phyloP scores from a whole-genome alignment of 2,888 invertebrate genomes.

The Xylota segnis region DNA sequence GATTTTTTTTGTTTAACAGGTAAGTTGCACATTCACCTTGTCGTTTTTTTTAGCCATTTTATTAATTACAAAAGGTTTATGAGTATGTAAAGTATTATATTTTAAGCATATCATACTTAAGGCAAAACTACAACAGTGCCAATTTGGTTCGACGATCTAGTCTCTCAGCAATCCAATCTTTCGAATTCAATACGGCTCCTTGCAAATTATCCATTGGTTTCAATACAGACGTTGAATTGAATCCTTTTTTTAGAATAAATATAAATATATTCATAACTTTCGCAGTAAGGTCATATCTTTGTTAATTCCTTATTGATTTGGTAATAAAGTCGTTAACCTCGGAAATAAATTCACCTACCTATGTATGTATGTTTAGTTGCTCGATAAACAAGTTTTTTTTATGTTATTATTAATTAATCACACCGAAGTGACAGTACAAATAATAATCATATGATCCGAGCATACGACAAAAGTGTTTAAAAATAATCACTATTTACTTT shows the following conservation, averaged over 20 bases:
- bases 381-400: background rate
- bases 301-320: background rate
- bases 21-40: no score
- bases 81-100: no score
- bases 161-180: no score
- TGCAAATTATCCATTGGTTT: no score
- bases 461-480: background rate
- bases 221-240: no score
- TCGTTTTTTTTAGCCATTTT: no score
- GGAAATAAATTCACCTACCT: background rate
- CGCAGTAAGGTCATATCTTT: background rate
- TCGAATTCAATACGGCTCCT: no score
- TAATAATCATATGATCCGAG: background rate
- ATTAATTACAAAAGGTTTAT: no score
- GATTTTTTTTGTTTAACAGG: no score
- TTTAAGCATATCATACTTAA: no score
- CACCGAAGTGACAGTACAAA: background rate
- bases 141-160: no score
- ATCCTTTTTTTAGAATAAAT: background rate
- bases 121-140: no score
- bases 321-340: constrained; percentile 1
- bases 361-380: background rate
- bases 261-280: background rate
- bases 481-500: background rate
- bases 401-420: background rate